These are phyloP conservation scores for Philopotamus ludificatus DNA, from an alignment of 1,140 invertebrate species.

Conservation along the genomic window DNA sequence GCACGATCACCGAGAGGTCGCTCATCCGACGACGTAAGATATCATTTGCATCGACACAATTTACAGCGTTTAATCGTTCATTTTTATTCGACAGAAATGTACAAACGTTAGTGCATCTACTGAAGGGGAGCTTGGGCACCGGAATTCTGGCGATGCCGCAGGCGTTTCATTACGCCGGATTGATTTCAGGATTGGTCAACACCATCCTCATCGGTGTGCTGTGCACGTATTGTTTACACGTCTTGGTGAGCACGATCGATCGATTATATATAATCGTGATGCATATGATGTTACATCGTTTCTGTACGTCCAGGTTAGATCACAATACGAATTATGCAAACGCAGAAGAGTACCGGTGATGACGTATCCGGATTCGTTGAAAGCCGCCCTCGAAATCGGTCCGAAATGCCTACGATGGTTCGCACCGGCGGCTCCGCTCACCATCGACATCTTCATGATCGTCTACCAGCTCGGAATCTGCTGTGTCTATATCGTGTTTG, in stretches of 20 bases:
- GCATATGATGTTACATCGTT: background rate
- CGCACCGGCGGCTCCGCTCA: slow-evolving; percentile 56
- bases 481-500: slow-evolving; percentile 86
- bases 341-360: slow-evolving; percentile 57
- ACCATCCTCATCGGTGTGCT: slow-evolving; percentile 62
- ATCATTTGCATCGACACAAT: background rate
- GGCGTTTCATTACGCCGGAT: slow-evolving; percentile 70
- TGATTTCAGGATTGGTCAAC: slow-evolving; percentile 61
- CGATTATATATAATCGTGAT: no score
- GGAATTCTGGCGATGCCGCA: slow-evolving; percentile 81
- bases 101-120: slow-evolving; percentile 67
- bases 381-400: slow-evolving; percentile 60
- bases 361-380: slow-evolving; percentile 66
- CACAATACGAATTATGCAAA: slow-evolving; percentile 61
- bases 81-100: slow-evolving; percentile 53
- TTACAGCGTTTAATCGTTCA: background rate
- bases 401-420: slow-evolving; percentile 57
- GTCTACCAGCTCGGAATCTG: slow-evolving; percentile 87
- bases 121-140: slow-evolving; percentile 75
- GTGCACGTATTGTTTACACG: slow-evolving; percentile 67
- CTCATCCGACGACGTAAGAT: slow-evolving; percentile 18
- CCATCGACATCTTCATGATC: slow-evolving; percentile 72
- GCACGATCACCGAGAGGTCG: slow-evolving; percentile 5
- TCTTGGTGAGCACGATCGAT: slow-evolving; percentile 59
- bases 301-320: slow-evolving; percentile 45